Evolutionary conservation across 2,888 invertebrate genomes (phyloP), one percentile per base, ranked within the genome.

Genomic region (Luperina testacea): DNA sequence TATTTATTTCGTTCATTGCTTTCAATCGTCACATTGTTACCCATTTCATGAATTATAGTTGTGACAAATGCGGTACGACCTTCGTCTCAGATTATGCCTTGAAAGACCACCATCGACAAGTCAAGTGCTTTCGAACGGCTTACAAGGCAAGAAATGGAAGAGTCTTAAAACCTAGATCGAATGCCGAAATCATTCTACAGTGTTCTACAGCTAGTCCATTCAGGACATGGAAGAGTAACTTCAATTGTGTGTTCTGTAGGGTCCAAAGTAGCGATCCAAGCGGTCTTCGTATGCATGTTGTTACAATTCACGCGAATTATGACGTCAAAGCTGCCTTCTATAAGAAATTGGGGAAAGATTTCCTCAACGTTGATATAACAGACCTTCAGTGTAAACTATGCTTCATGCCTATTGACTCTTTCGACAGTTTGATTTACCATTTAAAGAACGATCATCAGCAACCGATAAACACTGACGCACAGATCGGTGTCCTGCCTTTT

Each of bases 371-470:
- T 42, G 97, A 97, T 72, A 94, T 97, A 27, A 97, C 97, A 8
- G 94, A 96, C 85, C 91, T 97, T 0, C 96, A 95, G 80, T 97
- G 97, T 84, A 97, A 96, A 85, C 89, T 97, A 1, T 97, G 97
- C 77, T 95, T 94, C 57, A 92, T 93, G 92, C 90, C 92, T 6
- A 90, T 96, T 48, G 92, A 94, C 8, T 93, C 92, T 70, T 94
- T 97, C 68, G 96, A 96, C 20, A 88, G 83, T 20, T 87, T 96
- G 24, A 94, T 95, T 2, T 93, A 91, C 38, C 97, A 97, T 90
- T 89, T 97, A 71, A 96, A 95, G 84, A 94, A 93, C 53, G 95
- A 93, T 79, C 97, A 97, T 78, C 95, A 96, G 20, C 95, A 96
- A 80, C 95, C 95, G 3, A 90, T 97, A 7, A 94, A 94, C 77